Conservation (phyloP, 1,140 invertebrate species). For the Drosophila bipectinata region DNA sequence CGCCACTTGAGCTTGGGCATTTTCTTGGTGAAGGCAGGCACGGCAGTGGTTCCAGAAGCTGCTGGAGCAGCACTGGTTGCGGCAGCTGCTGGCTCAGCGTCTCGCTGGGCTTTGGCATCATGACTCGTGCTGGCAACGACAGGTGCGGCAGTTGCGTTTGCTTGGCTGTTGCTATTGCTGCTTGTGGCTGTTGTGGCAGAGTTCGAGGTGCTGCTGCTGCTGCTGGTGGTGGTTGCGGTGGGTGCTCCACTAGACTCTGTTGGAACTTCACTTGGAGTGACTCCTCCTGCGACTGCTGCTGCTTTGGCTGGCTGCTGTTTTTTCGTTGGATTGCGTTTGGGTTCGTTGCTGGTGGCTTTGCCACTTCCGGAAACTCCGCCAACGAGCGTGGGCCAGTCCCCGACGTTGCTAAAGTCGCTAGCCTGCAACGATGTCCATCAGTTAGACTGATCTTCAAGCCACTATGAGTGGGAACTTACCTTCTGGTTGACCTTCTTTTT, state of each 20-base stretch:
- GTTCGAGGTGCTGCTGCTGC: slow-evolving; percentile 13
- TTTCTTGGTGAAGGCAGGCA: slow-evolving; percentile 83
- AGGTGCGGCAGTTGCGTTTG: slow-evolving; percentile 24
- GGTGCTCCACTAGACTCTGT: slow-evolving; percentile 38
- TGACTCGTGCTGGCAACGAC: slow-evolving; percentile 64
- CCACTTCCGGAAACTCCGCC: slow-evolving; percentile 72
- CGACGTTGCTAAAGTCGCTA: slow-evolving; percentile 89
- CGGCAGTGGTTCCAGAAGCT: slow-evolving; percentile 64
- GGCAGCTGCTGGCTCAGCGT: slow-evolving; percentile 48
- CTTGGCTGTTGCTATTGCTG: slow-evolving; percentile 35
- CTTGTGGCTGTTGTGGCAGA: slow-evolving; percentile 6
- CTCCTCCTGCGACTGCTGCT: slow-evolving; percentile 31
- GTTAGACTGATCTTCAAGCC: neutral
- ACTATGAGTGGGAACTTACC: slow-evolving; percentile 78
- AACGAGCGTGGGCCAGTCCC: slow-evolving; percentile 91
- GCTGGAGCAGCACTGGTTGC: slow-evolving; percentile 55
- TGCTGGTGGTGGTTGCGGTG: slow-evolving; percentile 22
- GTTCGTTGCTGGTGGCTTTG: slow-evolving; percentile 80
- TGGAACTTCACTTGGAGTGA: slow-evolving; percentile 55
- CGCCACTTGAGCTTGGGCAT: slow-evolving; percentile 91
- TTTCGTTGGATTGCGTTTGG: slow-evolving; percentile 73
- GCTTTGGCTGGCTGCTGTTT: slow-evolving; percentile 60
- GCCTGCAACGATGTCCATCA: slow-evolving; percentile 85
- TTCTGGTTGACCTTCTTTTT: slow-evolving; percentile 87
- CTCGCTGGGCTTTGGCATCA: slow-evolving; percentile 76